Percentiles rank a stretch among this genome's conserved stretches.
phyloP scores from a whole-genome alignment of 2,888 invertebrate genomes.

The Callinectes sapidus region DNA sequence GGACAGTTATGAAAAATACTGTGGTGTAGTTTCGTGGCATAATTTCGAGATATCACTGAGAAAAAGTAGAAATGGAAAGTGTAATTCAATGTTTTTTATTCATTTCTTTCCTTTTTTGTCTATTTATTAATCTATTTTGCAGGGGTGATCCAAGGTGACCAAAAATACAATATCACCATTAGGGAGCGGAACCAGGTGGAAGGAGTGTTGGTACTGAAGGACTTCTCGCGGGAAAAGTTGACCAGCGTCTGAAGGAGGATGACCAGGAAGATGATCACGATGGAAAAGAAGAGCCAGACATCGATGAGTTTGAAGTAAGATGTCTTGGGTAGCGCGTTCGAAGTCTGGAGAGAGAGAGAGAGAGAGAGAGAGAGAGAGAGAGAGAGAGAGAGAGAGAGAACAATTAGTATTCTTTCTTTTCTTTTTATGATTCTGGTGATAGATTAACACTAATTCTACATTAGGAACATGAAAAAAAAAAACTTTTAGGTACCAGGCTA shows the following conservation, averaged over 20 bases:
- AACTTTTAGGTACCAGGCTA: too few relatives aligned
- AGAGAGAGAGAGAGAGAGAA: slow-evolving; percentile 32
- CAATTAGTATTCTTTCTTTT: background rate
- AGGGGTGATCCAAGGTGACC: too few relatives aligned
- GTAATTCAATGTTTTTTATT: background rate
- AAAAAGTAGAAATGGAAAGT: too few relatives aligned
- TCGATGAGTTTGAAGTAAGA: slow-evolving; percentile 93
- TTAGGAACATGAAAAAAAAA: too few relatives aligned
- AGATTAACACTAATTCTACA: too few relatives aligned
- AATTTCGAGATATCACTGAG: too few relatives aligned
- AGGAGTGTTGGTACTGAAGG: background rate
- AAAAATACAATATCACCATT: background rate
- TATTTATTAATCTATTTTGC: too few relatives aligned
- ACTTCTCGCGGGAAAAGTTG: slow-evolving; percentile 16
- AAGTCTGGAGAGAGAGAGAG: slow-evolving; percentile 46
- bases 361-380: slow-evolving; percentile 38
- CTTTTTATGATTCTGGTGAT: too few relatives aligned
- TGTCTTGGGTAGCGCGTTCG: slow-evolving; percentile 82
- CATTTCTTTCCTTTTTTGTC: too few relatives aligned
- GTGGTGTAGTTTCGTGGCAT: background rate
- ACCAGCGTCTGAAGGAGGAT: slow-evolving; percentile 67
- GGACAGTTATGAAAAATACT: background rate
- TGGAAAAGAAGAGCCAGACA: slow-evolving; percentile 88
- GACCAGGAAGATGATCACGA: slow-evolving; percentile 69
- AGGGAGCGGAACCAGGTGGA: background rate